Evolutionary conservation across 2,888 invertebrate genomes (phyloP).

Genomic region (Eristalinus sepulchralis): DNA sequence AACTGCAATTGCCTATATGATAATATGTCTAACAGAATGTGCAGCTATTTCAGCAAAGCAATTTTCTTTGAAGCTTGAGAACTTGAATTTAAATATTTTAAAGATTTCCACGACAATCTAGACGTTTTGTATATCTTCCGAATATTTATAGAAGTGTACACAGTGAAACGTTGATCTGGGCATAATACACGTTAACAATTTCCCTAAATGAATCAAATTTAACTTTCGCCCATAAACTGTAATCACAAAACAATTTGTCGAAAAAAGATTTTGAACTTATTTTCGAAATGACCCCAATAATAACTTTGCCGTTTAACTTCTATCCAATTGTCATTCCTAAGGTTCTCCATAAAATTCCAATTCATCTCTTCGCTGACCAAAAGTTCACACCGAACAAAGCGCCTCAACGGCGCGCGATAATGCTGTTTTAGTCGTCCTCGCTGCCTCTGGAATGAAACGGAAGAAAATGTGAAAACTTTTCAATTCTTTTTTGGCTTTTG

Average conservation of each 20-base stretch:
- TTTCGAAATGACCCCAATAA: background rate
- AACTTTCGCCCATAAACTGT: background rate
- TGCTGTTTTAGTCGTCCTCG: constrained; percentile 7
- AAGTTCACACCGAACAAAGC: constrained; percentile 23
- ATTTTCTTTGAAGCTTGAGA: too few relatives aligned
- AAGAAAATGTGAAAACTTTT: constrained; percentile 17
- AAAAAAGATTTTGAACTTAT: background rate
- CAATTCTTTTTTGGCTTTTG: constrained; percentile 30
- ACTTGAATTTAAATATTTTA: too few relatives aligned
- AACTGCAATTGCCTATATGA: too few relatives aligned
- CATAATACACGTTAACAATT: background rate
- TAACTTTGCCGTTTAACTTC: constrained; percentile 32
- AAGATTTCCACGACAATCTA: too few relatives aligned
- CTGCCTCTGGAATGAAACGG: background rate
- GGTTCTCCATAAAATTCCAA: constrained; percentile 21
- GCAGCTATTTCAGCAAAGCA: too few relatives aligned
- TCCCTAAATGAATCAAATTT: background rate
- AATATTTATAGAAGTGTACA: too few relatives aligned
- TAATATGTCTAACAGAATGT: too few relatives aligned
- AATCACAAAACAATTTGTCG: background rate
- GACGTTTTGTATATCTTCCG: too few relatives aligned
- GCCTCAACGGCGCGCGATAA: constrained; percentile 22
- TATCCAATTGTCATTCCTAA: constrained; percentile 30
- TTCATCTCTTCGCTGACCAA: constrained; percentile 18
- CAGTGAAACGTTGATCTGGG: background rate